phyloP scores from a whole-genome alignment of 2,113 vertebrate species.

The Macrotis lagotis region DNA sequence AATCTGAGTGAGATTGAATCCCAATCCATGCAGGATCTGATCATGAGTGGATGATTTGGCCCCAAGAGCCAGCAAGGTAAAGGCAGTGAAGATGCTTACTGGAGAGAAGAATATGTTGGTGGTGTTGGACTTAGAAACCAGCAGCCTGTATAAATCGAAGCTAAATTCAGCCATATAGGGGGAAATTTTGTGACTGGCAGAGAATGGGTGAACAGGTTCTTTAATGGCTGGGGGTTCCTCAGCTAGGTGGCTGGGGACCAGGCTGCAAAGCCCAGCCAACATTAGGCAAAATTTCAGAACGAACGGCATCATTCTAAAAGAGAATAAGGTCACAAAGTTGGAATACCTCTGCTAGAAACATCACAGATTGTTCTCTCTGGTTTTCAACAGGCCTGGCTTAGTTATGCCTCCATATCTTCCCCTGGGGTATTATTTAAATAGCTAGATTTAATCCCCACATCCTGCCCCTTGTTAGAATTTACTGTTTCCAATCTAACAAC shows the following conservation, averaged over 20 bases:
- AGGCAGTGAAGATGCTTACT: constrained; percentile 79
- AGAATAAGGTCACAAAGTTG: neutral
- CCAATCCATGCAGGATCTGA: constrained; percentile 78
- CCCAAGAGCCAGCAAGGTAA: constrained; percentile 80
- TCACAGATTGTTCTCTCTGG: neutral
- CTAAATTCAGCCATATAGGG: constrained; percentile 86
- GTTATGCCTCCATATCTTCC: neutral
- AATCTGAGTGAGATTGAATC: constrained; percentile 75
- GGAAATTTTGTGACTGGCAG: neutral
- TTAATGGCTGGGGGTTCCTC: neutral
- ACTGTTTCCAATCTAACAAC: neutral
- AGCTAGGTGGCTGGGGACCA: constrained; percentile 21
- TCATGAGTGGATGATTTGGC: constrained; percentile 72
- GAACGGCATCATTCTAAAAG: neutral
- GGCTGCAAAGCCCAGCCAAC: neutral
- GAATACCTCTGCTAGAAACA: neutral
- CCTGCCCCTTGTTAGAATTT: neutral
- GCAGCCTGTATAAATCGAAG: constrained; percentile 84
- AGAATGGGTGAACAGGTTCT: neutral
- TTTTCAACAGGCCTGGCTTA: neutral
- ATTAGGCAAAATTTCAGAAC: accelerated
- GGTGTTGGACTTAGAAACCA: constrained; percentile 68
- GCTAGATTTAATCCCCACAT: neutral
- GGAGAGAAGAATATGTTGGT: constrained; percentile 86
- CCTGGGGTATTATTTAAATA: neutral